These are phyloP conservation scores for Spea multiplicata DNA, from an alignment of 2,113 vertebrate species.

Conservation along the genomic window DNA sequence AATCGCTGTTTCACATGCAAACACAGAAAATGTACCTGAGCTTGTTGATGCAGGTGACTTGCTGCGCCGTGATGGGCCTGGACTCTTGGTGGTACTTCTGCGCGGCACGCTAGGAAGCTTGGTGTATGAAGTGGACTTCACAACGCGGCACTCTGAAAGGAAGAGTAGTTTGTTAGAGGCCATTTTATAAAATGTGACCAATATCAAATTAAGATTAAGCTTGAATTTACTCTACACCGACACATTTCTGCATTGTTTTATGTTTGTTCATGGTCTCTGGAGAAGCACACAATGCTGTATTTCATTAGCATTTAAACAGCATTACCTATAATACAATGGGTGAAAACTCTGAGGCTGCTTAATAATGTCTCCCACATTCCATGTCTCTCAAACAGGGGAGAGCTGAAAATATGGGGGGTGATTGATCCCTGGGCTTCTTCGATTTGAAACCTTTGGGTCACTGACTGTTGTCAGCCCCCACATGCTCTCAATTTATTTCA, in stretches of 20 bases:
- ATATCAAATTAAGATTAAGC: background rate
- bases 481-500: no score
- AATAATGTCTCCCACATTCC: background rate
- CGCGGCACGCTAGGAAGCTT: conserved; percentile 84
- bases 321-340: no score
- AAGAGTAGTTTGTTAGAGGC: conserved; percentile 53
- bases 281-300: no score
- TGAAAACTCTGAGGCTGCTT: no score
- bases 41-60: conserved; percentile 91
- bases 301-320: no score
- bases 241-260: background rate
- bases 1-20: background rate
- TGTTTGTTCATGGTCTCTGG: no score
- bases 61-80: conserved; percentile 85
- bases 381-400: background rate
- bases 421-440: no score
- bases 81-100: conserved; percentile 79
- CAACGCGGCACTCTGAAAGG: conserved; percentile 87
- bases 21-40: conserved; percentile 73
- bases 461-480: no score
- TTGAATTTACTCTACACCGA: no score
- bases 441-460: no score
- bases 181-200: background rate
- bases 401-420: no score
- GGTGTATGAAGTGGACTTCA: conserved; percentile 93